phyloP scores from a whole-genome alignment of 2,113 vertebrate species.

The Gavia stellata region DNA sequence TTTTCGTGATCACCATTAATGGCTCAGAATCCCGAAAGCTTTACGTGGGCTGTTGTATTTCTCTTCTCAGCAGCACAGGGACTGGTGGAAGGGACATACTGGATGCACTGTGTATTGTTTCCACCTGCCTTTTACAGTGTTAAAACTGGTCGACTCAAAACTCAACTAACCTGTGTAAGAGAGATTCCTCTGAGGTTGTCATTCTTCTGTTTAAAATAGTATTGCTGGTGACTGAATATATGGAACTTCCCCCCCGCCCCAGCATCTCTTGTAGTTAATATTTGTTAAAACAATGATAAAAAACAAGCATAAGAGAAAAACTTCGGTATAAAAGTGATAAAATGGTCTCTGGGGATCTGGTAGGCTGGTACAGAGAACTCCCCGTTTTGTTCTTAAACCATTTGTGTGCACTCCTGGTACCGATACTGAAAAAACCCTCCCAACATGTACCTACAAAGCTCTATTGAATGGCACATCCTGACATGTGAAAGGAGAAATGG shows the following conservation, averaged over 20 bases:
- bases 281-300: neutral
- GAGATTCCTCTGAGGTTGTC: neutral
- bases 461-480: constrained; percentile 76
- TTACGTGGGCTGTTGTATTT: neutral
- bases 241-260: rapidly evolving
- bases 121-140: neutral
- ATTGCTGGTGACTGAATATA: neutral
- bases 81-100: neutral
- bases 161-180: neutral
- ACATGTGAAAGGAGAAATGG: constrained; percentile 69
- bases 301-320: neutral
- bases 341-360: neutral
- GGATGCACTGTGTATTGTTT: neutral
- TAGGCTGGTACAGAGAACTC: neutral
- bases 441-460: constrained; percentile 67
- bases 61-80: neutral
- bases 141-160: neutral
- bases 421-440: neutral
- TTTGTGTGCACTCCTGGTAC: neutral
- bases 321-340: neutral
- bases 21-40: neutral
- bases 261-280: neutral
- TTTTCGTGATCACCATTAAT: neutral
- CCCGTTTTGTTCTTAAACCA: neutral
- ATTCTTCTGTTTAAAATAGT: neutral